Evolutionary conservation across 2,888 invertebrate genomes (phyloP).

Genomic region (Megalurothrips usitatus): DNA sequence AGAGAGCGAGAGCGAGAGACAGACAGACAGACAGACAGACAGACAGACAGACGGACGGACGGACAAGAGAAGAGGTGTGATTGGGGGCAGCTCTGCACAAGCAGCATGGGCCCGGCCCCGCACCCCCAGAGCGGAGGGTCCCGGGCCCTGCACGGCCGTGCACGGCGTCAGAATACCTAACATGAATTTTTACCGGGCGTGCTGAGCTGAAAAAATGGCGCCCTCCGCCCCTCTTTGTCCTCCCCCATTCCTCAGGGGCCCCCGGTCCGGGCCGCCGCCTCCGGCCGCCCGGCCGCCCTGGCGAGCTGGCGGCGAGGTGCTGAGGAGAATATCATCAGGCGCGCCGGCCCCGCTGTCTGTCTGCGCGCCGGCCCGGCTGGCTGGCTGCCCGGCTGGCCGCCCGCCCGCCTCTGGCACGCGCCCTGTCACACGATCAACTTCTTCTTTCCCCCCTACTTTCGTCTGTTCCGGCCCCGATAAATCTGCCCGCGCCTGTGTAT

Average conservation of each 20-base stretch:
- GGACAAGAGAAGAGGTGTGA: not conserved
- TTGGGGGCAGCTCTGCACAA: not conserved
- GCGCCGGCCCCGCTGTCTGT: not conserved
- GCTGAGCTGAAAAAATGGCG: constrained; percentile 16
- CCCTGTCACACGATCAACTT: no score
- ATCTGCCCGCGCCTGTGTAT: no score
- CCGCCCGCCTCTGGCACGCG: no score
- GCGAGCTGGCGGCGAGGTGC: not conserved
- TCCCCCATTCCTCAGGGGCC: not conserved
- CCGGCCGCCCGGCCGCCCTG: not conserved
- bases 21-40: no score
- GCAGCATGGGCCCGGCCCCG: not conserved
- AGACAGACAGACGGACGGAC: no score
- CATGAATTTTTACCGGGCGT: constrained; percentile 14
- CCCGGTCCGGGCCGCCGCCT: not conserved
- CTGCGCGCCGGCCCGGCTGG: not conserved
- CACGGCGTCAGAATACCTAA: not conserved
- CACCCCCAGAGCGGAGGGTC: not conserved
- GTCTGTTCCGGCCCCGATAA: no score
- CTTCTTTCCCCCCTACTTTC: no score
- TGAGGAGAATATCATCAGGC: not conserved
- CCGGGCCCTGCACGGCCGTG: not conserved
- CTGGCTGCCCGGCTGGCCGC: no score
- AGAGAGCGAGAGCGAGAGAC: no score
- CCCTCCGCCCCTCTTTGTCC: not conserved